Base-by-base conservation (phyloP, 2,888 invertebrate species). In the Lacanobia oleracea region DNA sequence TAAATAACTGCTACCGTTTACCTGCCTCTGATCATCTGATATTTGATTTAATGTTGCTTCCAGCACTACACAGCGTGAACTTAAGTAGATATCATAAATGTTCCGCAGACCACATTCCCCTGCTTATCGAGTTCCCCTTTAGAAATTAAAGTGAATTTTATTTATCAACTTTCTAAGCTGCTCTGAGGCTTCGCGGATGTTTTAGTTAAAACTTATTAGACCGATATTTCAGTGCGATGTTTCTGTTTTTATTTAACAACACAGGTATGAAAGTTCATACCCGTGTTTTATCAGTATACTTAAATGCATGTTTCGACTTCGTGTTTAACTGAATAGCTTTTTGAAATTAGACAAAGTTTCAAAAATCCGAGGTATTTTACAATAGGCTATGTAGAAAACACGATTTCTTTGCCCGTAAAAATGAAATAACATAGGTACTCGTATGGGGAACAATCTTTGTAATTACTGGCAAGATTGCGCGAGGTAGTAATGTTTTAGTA, bases 1-100 rank as follows among this genome's bases (percentile, higher is more conserved):
- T 92, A 91, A 93, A 92, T 93, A 93, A 93, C 94, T 90, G 95
- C 95, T 95, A 95, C 95, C 94, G 95, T 95, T 95, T 94, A 93
- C 95, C 91, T 94, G 93, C 92, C 91, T 88, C 91, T 91, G 95
- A 95, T 94, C 95, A 94, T 94, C 94, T 93, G 94, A 95, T 95
- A 94, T 92, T 92, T 94, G 95, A 95, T 94, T 94, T 95, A 95
- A 93, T 93, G 90, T 89, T 88, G 90, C 91, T 91, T 88, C 89
- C 88, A 89, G 90, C 89, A 86, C 87, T 87, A 86, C 88, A 72
- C 87, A 86, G 85, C 85, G 71, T 86, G 85, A 87, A 88, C 81
- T 84, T 86, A 84, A 88, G 84, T 88, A 83, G 87, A 86, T 88
- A 86, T 85, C 85, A 85, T 83, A 86, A 86, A 85, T 81, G 81